phyloP scores from a whole-genome alignment of 2,113 vertebrate genomes.

The Notarius lentiginosus region DNA sequence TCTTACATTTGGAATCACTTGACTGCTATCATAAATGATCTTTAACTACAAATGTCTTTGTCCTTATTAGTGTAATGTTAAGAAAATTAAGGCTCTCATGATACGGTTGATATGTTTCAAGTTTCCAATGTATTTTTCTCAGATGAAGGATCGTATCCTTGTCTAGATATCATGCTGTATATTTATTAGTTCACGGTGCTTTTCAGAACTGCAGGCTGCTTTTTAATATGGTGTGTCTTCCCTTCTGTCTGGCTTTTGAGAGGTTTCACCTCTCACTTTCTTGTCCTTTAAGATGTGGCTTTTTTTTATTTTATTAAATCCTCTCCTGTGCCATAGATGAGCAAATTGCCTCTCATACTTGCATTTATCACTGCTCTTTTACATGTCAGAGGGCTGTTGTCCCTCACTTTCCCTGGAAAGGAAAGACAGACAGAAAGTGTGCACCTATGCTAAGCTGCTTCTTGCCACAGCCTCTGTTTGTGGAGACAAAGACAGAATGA shows the following conservation, averaged over 20 bases:
- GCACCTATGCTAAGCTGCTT: not conserved
- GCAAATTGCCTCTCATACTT: slow-evolving; percentile 52
- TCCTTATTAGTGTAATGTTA: not conserved
- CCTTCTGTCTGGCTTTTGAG: slow-evolving; percentile 66
- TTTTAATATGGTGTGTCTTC: slow-evolving; percentile 44
- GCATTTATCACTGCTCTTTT: slow-evolving; percentile 65
- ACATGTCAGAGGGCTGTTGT: slow-evolving; percentile 55
- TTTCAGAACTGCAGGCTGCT: not conserved
- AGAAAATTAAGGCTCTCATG: not conserved
- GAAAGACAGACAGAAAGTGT: not conserved
- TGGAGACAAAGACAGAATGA: not conserved
- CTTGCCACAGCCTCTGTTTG: not conserved
- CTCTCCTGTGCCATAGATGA: slow-evolving; percentile 63
- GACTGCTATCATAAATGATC: not conserved
- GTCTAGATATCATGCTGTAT: not conserved
- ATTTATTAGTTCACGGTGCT: not conserved
- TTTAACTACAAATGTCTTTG: not conserved
- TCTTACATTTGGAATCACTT: slow-evolving; percentile 55
- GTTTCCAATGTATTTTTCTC: not conserved
- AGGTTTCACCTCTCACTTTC: slow-evolving; percentile 62
- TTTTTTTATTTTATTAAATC: slow-evolving; percentile 70
- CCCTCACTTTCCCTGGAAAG: not conserved
- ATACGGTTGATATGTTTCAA: not conserved
- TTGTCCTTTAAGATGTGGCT: slow-evolving; percentile 68
- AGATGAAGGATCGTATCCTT: not conserved